Evolutionary conservation across 2,113 vertebrate genomes (phyloP).

Genomic region (Ailurus styani): DNA sequence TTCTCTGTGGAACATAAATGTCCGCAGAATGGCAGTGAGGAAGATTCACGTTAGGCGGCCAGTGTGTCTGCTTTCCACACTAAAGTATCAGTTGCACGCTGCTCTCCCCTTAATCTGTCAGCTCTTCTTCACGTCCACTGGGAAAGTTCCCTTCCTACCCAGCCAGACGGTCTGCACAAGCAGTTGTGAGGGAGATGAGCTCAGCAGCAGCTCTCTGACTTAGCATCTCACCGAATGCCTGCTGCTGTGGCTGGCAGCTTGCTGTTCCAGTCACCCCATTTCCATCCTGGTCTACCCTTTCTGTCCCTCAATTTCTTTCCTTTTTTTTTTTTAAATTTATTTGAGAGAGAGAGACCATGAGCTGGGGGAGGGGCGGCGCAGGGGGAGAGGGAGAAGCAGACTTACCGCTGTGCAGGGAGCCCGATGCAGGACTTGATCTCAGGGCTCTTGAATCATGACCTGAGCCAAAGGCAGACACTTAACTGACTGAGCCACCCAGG

Average conservation of each 20-base stretch:
- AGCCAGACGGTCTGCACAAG: constrained; percentile 57
- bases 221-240: not conserved
- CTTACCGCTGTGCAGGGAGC: too few relatives aligned
- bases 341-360: not conserved
- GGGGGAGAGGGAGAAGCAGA: too few relatives aligned
- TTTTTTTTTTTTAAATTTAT: not conserved
- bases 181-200: constrained; percentile 37
- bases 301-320: not conserved
- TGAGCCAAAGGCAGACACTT: not conserved
- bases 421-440: not conserved
- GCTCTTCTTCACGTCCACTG: constrained; percentile 55
- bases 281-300: not conserved
- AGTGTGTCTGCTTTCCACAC: constrained; percentile 42
- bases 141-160: constrained; percentile 49
- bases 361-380: too few relatives aligned
- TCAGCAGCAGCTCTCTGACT: not conserved
- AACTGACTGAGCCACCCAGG: not conserved
- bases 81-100: constrained; percentile 48
- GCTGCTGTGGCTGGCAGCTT: not conserved
- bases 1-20: constrained; percentile 24
- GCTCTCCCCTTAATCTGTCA: constrained; percentile 64
- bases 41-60: constrained; percentile 38
- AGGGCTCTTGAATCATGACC: not conserved
- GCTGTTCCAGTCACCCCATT: not conserved
- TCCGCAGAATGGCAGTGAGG: constrained; percentile 7